A percentile compares a stretch with the other conserved stretches of the same genome.
phyloP scores from a whole-genome alignment of 2,888 invertebrate genomes.

The Metallyticus violacea region DNA sequence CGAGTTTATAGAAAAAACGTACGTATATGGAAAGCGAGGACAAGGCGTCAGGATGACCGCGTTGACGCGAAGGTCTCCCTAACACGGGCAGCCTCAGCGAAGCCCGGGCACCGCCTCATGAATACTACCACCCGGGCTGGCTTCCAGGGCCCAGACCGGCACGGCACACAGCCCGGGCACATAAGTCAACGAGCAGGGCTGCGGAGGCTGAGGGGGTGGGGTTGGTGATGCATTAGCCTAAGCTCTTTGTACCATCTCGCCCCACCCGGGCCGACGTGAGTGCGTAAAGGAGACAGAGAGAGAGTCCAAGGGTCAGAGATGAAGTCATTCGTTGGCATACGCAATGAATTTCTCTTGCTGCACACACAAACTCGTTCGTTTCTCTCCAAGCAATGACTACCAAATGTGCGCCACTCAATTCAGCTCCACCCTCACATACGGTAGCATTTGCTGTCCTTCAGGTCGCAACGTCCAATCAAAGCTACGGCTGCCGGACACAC shows the following conservation, averaged over 20 bases:
- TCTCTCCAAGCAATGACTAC: background rate
- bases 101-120: constrained; percentile 19
- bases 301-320: constrained; percentile 16
- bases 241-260: constrained; percentile 31
- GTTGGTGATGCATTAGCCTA: constrained; percentile 28
- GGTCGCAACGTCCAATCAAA: too few relatives aligned
- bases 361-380: too few relatives aligned
- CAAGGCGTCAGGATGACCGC: too few relatives aligned
- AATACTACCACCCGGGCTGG: constrained; percentile 10
- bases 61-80: background rate
- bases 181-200: constrained; percentile 22
- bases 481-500: too few relatives aligned
- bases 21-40: too few relatives aligned
- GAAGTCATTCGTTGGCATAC: constrained; percentile 25
- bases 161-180: constrained; percentile 17
- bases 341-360: constrained; percentile 23
- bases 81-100: background rate
- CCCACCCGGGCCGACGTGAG: background rate
- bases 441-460: background rate
- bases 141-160: background rate
- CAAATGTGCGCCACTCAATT: background rate
- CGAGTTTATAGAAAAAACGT: too few relatives aligned
- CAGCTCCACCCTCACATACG: background rate
- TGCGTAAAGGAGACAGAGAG: background rate
- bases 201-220: constrained; percentile 3